These are phyloP conservation scores for Menidia beryllina DNA, from an alignment of 2,113 vertebrate species.

Conservation along the genomic window DNA sequence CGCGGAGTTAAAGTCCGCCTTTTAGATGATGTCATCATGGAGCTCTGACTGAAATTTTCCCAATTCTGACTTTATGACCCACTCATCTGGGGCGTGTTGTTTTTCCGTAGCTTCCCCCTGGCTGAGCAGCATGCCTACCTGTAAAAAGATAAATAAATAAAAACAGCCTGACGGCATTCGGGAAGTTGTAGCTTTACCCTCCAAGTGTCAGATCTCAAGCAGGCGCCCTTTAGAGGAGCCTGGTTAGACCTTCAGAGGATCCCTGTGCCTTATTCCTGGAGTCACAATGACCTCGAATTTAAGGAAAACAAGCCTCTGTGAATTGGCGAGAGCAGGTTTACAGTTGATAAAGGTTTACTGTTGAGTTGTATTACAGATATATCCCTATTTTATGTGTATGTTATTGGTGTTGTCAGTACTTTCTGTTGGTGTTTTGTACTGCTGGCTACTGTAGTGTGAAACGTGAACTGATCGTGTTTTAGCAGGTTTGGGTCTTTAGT, in stretches of 20 bases:
- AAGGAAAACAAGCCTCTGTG: slow-evolving; percentile 40
- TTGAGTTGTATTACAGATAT: slow-evolving; percentile 46
- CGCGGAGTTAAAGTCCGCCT: slow-evolving; percentile 1
- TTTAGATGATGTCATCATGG: background rate
- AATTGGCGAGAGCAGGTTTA: slow-evolving; percentile 60
- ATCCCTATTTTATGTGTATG: slow-evolving; percentile 46
- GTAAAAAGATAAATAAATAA: no score
- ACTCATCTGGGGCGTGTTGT: no score
- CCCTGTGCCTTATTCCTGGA: slow-evolving; percentile 71
- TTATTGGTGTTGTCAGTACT: slow-evolving; percentile 36
- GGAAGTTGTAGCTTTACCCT: background rate
- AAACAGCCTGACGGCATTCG: background rate
- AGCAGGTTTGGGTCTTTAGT: slow-evolving; percentile 47
- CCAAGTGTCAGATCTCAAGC: slow-evolving; percentile 1
- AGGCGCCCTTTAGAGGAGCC: background rate
- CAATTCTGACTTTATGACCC: slow-evolving; percentile 18
- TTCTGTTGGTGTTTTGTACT: slow-evolving; percentile 52
- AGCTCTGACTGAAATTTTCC: background rate
- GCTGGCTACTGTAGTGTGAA: slow-evolving; percentile 52
- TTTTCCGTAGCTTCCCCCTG: slow-evolving; percentile 6
- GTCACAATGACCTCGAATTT: slow-evolving; percentile 16
- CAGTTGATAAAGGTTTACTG: slow-evolving; percentile 61
- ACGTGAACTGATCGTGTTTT: slow-evolving; percentile 41
- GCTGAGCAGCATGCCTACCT: background rate
- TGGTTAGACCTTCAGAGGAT: slow-evolving; percentile 34